Percentiles rank a stretch among this genome's conserved stretches.
These are phyloP conservation scores for Mamestra brassicae DNA, from an alignment of 2,888 invertebrate genomes.

Conservation along the genomic window DNA sequence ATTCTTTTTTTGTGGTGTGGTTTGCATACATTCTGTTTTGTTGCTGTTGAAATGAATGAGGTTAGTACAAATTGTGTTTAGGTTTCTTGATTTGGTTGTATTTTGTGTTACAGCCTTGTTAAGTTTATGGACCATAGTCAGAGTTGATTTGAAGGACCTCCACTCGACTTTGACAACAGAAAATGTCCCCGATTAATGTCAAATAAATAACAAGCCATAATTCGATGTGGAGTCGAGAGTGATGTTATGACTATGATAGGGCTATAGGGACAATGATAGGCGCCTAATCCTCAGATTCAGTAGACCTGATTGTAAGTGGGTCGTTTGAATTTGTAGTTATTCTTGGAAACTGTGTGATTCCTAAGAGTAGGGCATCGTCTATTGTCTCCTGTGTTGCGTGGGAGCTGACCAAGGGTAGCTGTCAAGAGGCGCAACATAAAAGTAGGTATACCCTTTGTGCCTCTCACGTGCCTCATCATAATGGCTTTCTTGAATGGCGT, in stretches of 20 bases:
- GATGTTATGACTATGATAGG: no score
- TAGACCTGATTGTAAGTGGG: background rate
- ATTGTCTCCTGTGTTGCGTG: conserved; percentile 1
- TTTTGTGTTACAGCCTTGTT: background rate
- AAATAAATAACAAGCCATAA: background rate
- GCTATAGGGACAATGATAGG: no score
- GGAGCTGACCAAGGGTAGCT: background rate
- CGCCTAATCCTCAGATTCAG: background rate
- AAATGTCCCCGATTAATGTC: background rate
- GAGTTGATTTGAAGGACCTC: background rate
- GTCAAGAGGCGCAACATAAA: background rate
- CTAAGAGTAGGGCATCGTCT: conserved; percentile 9
- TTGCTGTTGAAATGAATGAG: conserved; percentile 46
- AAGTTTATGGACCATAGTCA: background rate
- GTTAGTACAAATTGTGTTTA: conserved; percentile 1
- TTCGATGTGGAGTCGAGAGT: background rate
- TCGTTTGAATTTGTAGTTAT: background rate
- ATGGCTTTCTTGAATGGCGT: background rate
- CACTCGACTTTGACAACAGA: no score
- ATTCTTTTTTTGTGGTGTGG: conserved; percentile 55
- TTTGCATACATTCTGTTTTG: conserved; percentile 45
- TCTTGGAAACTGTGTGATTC: background rate
- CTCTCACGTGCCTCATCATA: background rate
- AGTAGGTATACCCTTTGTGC: background rate
- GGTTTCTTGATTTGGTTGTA: background rate